Evolutionary conservation across 2,888 invertebrate species (phyloP), one percentile per base, ranked within the genome.

Genomic region (Acheta domesticus): DNA sequence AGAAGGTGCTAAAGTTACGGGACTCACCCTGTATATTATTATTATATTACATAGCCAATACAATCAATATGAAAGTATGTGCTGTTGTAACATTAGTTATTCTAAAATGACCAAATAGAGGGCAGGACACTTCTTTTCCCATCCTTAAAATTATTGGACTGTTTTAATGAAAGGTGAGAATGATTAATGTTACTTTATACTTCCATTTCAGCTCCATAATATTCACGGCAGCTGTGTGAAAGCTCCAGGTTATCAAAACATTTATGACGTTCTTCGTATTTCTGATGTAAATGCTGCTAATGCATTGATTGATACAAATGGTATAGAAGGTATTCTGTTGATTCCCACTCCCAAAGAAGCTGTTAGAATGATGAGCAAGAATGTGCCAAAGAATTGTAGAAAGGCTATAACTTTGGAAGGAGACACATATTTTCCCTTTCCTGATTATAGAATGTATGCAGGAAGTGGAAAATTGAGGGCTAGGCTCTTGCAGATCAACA

Each of bases 251-350:
- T 89, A 89, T 84, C 80, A 84, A 0, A 90, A 89, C 80, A 87
- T 97, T 19, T 89, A 94, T 78, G 91, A 95, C 84, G 89, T 92
- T 81, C 89, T 98, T 79, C 90, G 91, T 81, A 91, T 96, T 79
- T 86, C 89, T 5, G 93, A 96, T 88, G 91, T 93, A 0, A 91
- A 95, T 19, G 92, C 97, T 1, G 91, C 92, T 83, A 98, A 98
- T 89, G 93, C 91, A 85, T 89, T 98, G 49, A 93, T 98, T 79
- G 97, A 98, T 88, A 92, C 92, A 84, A 85, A 89, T 14, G 86
- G 87, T 76, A 88, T 96, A 78, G 97, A 98, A 87, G 89, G 89
- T 77, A 90, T 95, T 49, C 87, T 97, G 80, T 88, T 98, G 36
- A 93, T 97, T 81, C 91, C 92, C 2, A 90, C 90, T 5, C 90